Conservation (phyloP, 1,140 invertebrate genomes). For the Phthorimaea operculella region DNA sequence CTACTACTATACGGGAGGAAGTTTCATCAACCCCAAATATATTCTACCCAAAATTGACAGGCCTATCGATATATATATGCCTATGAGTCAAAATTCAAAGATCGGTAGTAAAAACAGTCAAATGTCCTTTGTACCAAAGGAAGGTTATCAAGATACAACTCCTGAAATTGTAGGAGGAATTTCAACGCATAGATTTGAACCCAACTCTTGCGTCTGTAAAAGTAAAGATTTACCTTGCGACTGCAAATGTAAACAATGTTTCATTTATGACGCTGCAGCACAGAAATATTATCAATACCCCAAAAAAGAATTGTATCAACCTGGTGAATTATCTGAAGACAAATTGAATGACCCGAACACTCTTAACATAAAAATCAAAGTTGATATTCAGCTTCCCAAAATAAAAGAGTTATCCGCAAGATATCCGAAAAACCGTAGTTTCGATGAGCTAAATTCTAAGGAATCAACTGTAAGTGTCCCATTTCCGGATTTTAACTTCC, state of each 20-base stretch:
- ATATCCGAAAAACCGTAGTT: slow-evolving; percentile 19
- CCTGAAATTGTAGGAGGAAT: slow-evolving; percentile 15
- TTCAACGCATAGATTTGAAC: slow-evolving; percentile 10
- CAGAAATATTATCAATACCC: slow-evolving; percentile 8
- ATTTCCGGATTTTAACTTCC: slow-evolving; percentile 39
- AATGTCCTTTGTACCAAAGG: slow-evolving; percentile 11
- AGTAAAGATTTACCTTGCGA: slow-evolving; percentile 36
- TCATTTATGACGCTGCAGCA: slow-evolving; percentile 20
- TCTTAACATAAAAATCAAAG: slow-evolving; percentile 43
- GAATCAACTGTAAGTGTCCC: slow-evolving; percentile 33
- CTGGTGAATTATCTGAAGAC: not conserved
- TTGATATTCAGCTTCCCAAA: slow-evolving; percentile 47
- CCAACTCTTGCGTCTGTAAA: slow-evolving; percentile 39
- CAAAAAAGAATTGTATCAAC: slow-evolving; percentile 6
- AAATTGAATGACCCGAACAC: slow-evolving; percentile 19
- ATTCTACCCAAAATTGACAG: slow-evolving; percentile 10
- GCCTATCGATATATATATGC: slow-evolving; percentile 33
- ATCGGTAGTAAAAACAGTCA: slow-evolving; percentile 16
- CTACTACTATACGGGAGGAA: slow-evolving; percentile 12
- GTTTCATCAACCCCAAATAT: not conserved
- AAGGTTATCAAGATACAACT: slow-evolving; percentile 10
- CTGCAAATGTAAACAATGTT: slow-evolving; percentile 45
- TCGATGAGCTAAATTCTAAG: slow-evolving; percentile 26
- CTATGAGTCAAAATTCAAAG: slow-evolving; percentile 19
- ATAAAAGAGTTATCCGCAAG: slow-evolving; percentile 21